Conservation (phyloP, 2,113 vertebrate genomes). For the Ia io region DNA sequence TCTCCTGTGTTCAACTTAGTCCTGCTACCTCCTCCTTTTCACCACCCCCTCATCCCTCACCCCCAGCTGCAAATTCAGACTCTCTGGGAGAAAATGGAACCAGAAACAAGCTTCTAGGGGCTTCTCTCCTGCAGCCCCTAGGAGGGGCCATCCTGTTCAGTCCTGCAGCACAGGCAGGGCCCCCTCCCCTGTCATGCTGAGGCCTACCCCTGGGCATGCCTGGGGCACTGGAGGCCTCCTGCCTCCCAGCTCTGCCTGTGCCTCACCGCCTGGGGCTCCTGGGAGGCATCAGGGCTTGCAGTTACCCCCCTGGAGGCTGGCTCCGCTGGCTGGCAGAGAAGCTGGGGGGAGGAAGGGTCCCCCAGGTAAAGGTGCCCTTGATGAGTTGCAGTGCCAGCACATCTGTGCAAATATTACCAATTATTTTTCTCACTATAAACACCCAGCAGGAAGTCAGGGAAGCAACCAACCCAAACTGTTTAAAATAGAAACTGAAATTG, state of each 20-base stretch:
- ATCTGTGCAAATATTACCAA: conserved; percentile 79
- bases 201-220: conserved; percentile 25
- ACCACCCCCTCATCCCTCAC: not conserved
- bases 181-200: not conserved
- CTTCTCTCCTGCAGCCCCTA: not conserved
- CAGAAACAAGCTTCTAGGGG: not conserved
- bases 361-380: conserved; percentile 65
- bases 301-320: not conserved
- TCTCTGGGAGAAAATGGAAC: not conserved
- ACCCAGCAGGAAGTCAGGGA: conserved; percentile 73
- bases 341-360: conserved; percentile 38
- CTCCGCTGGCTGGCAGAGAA: conserved; percentile 13
- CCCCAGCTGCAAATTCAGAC: not conserved
- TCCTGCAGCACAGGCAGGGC: not conserved
- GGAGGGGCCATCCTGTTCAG: not conserved
- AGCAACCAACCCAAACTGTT: conserved; percentile 72
- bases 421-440: conserved; percentile 76
- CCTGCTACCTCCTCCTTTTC: not conserved
- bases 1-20: not conserved
- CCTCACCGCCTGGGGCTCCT: not conserved
- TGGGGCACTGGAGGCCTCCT: not conserved
- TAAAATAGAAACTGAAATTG: conserved; percentile 76
- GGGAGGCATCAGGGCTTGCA: not conserved
- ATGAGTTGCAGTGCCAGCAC: conserved; percentile 60
- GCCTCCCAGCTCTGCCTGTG: not conserved